Evolutionary conservation across 2,113 vertebrate genomes (phyloP).

Genomic region (Anolis carolinensis): DNA sequence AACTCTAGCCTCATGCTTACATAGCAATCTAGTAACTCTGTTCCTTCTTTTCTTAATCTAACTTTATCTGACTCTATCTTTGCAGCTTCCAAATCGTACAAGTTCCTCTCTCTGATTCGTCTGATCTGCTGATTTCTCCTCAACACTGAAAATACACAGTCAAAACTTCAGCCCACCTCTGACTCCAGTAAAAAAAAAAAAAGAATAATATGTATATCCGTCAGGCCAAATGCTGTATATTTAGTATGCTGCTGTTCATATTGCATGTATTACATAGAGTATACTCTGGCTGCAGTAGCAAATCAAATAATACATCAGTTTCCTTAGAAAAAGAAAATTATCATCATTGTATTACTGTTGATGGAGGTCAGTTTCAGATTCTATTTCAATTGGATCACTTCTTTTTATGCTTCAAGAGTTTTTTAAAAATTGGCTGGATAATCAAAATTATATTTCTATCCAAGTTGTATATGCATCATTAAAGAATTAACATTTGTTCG

Average conservation of each 20-base stretch:
- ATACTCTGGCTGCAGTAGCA: slow-evolving; percentile 23
- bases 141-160: background rate
- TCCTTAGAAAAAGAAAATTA: slow-evolving; percentile 8
- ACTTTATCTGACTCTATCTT: background rate
- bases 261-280: slow-evolving; percentile 27
- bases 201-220: background rate
- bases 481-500: background rate
- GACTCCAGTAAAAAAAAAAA: background rate
- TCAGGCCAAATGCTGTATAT: slow-evolving; percentile 9
- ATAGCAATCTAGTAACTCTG: background rate
- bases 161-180: background rate
- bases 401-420: slow-evolving; percentile 18
- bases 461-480: background rate
- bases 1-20: background rate
- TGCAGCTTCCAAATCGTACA: background rate
- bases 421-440: background rate
- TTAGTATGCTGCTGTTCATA: slow-evolving; percentile 15
- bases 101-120: background rate
- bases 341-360: slow-evolving; percentile 8
- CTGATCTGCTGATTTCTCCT: background rate
- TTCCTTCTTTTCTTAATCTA: background rate
- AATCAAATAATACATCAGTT: slow-evolving; percentile 18
- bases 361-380: slow-evolving; percentile 46
- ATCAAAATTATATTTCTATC: slow-evolving; percentile 23
- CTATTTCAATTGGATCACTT: slow-evolving; percentile 34